phyloP scores from a whole-genome alignment of 2,888 invertebrate genomes.

The Troilus luridus region DNA sequence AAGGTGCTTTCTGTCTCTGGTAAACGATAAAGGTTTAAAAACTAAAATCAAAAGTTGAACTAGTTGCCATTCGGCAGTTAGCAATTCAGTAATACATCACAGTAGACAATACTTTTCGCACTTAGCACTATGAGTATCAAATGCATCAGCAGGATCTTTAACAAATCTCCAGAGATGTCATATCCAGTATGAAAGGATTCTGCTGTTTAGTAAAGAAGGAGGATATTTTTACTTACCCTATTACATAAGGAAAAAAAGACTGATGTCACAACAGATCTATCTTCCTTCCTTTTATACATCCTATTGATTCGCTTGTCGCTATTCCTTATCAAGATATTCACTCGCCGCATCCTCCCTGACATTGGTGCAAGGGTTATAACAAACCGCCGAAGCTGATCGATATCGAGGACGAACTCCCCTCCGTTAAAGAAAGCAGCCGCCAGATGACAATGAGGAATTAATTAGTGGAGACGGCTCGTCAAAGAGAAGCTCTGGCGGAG shows the following conservation, averaged over 20 bases:
- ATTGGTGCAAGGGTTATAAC: neutral
- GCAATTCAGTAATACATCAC: too few species aligned
- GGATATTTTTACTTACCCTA: neutral
- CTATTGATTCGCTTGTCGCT: neutral
- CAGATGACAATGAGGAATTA: slow-evolving; percentile 45
- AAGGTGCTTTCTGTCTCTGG: too few species aligned
- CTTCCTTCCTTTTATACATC: neutral
- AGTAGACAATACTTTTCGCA: too few species aligned
- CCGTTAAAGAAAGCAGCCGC: slow-evolving; percentile 39
- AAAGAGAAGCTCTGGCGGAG: slow-evolving; percentile 39
- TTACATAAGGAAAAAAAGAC: neutral
- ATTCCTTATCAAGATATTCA: neutral
- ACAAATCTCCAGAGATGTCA: too few species aligned
- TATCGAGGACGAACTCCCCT: neutral
- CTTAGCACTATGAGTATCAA: too few species aligned
- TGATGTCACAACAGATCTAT: neutral
- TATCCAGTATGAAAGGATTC: too few species aligned
- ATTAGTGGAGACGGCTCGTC: slow-evolving; percentile 40
- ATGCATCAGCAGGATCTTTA: too few species aligned
- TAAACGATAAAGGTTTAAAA: too few species aligned
- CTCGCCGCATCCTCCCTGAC: neutral
- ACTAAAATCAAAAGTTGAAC: too few species aligned
- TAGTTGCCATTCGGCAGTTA: too few species aligned
- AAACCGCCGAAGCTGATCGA: neutral
- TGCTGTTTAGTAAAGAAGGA: too few species aligned